Evolutionary conservation across 2,797 vertebrate genomes (phyloP).

Genomic region (Crypturellus tataupa): DNA sequence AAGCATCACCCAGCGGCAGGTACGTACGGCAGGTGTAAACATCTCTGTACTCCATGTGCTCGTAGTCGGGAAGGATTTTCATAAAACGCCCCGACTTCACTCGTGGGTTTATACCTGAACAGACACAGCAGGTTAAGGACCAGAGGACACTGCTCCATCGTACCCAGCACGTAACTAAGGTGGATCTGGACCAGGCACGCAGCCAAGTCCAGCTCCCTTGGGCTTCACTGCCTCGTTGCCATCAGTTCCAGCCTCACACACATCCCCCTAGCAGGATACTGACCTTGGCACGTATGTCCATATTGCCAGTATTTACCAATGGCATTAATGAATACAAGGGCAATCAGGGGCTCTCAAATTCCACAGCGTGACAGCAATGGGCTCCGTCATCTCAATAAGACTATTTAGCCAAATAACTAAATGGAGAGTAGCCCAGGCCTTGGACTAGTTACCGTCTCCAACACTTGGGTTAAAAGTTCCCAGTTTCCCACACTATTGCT

Average conservation of each 20-base stretch:
- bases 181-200: rapidly evolving
- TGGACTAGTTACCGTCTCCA: not conserved
- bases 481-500: not conserved
- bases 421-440: not conserved
- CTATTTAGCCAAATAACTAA: not conserved
- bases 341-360: not conserved
- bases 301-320: not conserved
- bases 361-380: rapidly evolving
- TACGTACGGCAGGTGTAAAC: conserved; percentile 91
- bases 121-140: conserved; percentile 82
- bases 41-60: conserved; percentile 94
- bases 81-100: conserved; percentile 95
- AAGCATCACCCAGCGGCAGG: conserved; percentile 60
- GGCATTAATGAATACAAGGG: not conserved
- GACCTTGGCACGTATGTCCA: not conserved
- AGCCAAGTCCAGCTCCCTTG: not conserved
- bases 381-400: not conserved
- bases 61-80: conserved; percentile 96
- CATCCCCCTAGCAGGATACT: rapidly evolving
- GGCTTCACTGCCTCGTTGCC: not conserved
- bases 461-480: not conserved
- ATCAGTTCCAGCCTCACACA: rapidly evolving
- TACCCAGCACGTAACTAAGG: not conserved
- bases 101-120: conserved; percentile 93
- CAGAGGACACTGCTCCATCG: conserved; percentile 18